Base-by-base conservation (phyloP, 1,140 invertebrate genomes). In the Drosophila simulans region DNA sequence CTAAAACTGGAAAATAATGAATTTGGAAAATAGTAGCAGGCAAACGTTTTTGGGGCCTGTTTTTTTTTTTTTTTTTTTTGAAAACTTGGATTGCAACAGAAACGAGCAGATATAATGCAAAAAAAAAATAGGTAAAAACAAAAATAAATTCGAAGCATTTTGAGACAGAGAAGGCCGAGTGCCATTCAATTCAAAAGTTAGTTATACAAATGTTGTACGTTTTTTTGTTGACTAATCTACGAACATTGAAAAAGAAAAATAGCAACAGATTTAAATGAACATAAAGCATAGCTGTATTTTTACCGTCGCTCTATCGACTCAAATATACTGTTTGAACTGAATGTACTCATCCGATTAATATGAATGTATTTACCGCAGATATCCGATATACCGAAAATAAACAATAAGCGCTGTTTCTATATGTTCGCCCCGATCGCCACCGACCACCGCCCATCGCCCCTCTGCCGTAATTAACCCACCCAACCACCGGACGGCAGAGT, bases 281-380 rank as follows among this genome's bases (percentile, higher is more conserved):
- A 42, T 39, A 42, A 42, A 56, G 25, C 54, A 70, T 46, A 70
- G 43, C 51, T 70, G 54, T 70, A 70, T 70, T 70, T 70, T 70
- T 70, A 70, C 64, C 20, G 68, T 70, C 63, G 60, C 34, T 64
- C 63, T 66, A 65, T 63, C 63, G 63, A 66, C 59, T 49, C 49
- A 46, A 57, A 70, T 37, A 54, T 57, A 70, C 65, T 70, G 68
- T 70, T 70, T 27, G 68, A 70, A 70, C 68, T 70, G 68, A 70
- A 57, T 70, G 65, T 70, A 70, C 49, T 35, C 31, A 65, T 68
- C 64, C 45, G 45, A 68, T 65, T 68, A 65, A 65, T 70, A 53
- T 70, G 35, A 57, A 70, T 70, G 68, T 70, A 70, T 57, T 70
- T 70, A 70, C 64, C 43, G 65, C 52, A 48, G 62, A 68, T 37